phyloP scores from a whole-genome alignment of 2,113 vertebrate genomes.

The Setophaga coronata region DNA sequence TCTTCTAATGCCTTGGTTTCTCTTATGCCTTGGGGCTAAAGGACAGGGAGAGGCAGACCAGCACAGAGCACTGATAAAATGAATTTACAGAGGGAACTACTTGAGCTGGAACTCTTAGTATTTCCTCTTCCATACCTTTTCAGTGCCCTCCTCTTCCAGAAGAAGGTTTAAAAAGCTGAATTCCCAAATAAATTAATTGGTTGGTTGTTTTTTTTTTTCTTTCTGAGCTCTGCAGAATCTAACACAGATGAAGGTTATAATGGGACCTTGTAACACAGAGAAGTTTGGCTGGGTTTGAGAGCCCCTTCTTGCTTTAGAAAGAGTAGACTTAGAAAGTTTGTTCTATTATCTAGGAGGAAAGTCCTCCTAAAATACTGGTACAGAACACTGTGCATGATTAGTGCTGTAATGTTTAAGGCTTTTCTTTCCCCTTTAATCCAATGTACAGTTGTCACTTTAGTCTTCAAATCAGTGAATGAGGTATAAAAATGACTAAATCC shows the following conservation, averaged over 20 bases:
- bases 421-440: neutral
- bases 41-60: neutral
- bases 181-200: neutral
- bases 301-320: neutral
- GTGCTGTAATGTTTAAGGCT: neutral
- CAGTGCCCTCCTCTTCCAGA: neutral
- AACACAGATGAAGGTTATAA: neutral
- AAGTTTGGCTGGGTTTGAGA: neutral
- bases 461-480: neutral
- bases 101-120: neutral
- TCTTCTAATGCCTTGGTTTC: neutral
- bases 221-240: neutral
- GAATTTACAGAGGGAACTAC: neutral
- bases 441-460: neutral
- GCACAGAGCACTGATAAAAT: neutral
- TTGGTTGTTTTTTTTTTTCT: neutral
- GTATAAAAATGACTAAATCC: neutral
- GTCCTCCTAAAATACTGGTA: neutral
- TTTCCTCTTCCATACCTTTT: neutral
- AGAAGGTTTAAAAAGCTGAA: neutral
- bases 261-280: neutral
- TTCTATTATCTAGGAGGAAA: neutral
- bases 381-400: neutral
- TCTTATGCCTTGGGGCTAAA: neutral
- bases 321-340: neutral